A percentile compares a stretch with the other conserved stretches of the same genome.
Conservation (phyloP, 2,113 vertebrate genomes). For the Lepus europaeus region DNA sequence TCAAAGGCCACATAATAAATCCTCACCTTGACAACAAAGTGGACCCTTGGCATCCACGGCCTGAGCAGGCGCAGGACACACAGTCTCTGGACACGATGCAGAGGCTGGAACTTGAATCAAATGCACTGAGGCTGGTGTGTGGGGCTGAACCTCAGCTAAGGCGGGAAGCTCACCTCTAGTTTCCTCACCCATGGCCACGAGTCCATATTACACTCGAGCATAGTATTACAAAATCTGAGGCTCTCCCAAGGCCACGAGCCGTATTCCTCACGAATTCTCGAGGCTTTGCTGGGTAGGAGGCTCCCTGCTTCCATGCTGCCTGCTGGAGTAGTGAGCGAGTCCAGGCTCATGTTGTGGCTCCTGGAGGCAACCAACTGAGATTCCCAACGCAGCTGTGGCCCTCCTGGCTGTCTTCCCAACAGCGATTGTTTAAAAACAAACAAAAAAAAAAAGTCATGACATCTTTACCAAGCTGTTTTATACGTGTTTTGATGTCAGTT, state of each 20-base stretch:
- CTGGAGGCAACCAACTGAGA: slow-evolving; percentile 48
- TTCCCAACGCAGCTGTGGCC: slow-evolving; percentile 38
- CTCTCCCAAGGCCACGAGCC: neutral
- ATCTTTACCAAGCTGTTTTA: slow-evolving; percentile 58
- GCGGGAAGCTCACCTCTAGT: neutral
- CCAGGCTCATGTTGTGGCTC: neutral
- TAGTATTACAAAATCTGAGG: neutral
- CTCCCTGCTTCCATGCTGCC: slow-evolving; percentile 46
- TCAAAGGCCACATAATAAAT: neutral
- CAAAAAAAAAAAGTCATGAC: neutral
- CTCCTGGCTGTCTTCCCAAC: slow-evolving; percentile 38
- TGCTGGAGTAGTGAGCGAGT: slow-evolving; percentile 10
- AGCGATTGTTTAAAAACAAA: neutral
- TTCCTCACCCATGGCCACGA: neutral
- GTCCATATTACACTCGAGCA: neutral
- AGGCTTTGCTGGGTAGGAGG: neutral
- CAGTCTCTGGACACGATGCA: neutral
- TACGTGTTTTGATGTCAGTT: slow-evolving; percentile 31
- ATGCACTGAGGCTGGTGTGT: neutral
- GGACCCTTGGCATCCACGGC: neutral
- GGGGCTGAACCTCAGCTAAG: neutral
- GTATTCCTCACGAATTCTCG: neutral
- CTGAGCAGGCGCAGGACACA: neutral
- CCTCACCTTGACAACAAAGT: slow-evolving; percentile 36
- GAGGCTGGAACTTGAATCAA: neutral